Percentiles rank a stretch among this genome's conserved stretches.
Evolutionary conservation across 2,113 vertebrate genomes (phyloP).

Genomic region (Alligator mississippiensis): DNA sequence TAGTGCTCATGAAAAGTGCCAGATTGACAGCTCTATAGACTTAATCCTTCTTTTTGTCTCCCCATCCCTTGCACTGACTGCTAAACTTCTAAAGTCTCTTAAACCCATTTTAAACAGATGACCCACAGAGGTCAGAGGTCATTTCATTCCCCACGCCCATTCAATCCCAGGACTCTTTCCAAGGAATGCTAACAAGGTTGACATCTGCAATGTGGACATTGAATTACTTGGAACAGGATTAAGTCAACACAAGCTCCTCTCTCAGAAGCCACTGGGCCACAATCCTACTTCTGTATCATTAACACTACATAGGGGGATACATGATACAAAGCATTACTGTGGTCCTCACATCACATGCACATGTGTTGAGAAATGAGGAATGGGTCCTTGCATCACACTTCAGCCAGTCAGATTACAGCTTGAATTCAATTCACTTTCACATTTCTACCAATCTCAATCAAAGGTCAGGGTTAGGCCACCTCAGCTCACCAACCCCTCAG

Average conservation of each 20-base stretch:
- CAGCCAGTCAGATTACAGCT: not conserved
- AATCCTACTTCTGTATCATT: rapidly evolving
- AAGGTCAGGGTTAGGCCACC: not conserved
- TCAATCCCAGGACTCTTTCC: not conserved
- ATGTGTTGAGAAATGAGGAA: not conserved
- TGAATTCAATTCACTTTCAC: too few relatives aligned
- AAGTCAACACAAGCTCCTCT: too few relatives aligned
- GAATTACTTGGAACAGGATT: not conserved
- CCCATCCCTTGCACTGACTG: not conserved
- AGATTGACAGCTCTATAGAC: not conserved
- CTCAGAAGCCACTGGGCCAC: not conserved
- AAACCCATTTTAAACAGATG: not conserved
- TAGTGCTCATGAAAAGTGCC: not conserved
- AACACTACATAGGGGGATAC: not conserved
- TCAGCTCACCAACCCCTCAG: not conserved
- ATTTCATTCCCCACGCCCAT: not conserved
- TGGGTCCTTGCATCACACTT: not conserved
- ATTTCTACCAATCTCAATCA: too few relatives aligned
- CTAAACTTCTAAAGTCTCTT: not conserved
- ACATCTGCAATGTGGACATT: not conserved
- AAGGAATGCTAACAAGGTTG: not conserved
- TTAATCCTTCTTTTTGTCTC: not conserved
- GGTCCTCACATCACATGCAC: rapidly evolving
- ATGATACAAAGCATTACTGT: rapidly evolving
- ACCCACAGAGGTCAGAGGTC: not conserved